Conservation (phyloP, 2,113 vertebrate genomes). For the Psilopogon haemacephalus region DNA sequence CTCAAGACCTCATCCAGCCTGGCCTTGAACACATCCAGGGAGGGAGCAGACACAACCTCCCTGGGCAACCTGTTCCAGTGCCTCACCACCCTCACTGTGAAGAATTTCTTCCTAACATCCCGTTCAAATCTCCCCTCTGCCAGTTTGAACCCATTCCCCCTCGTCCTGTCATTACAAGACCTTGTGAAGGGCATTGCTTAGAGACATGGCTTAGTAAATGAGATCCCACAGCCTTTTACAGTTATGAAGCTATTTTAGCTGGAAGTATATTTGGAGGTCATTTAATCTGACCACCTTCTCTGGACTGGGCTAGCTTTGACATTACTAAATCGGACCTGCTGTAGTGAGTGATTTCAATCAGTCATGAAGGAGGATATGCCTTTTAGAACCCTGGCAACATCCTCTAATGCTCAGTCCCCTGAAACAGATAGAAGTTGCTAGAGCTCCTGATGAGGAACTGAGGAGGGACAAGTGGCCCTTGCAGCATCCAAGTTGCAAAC, state of each 20-base stretch:
- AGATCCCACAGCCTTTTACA: background rate
- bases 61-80: no score
- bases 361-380: background rate
- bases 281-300: background rate
- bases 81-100: no score
- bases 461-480: background rate
- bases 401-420: background rate
- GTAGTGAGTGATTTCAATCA: fast-evolving
- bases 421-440: background rate
- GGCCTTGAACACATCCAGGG: no score
- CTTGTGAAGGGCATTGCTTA: background rate
- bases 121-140: no score
- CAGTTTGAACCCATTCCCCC: no score
- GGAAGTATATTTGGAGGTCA: background rate
- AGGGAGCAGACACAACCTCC: no score
- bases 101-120: no score
- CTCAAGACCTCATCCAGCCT: no score
- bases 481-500: background rate
- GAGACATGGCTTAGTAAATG: background rate
- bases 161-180: no score
- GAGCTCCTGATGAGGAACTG: background rate
- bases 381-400: background rate
- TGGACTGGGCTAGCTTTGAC: background rate
- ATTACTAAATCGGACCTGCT: background rate
- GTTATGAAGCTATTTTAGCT: background rate